Conservation (phyloP, 2,888 invertebrate genomes). For the Dendrolimus pini region DNA sequence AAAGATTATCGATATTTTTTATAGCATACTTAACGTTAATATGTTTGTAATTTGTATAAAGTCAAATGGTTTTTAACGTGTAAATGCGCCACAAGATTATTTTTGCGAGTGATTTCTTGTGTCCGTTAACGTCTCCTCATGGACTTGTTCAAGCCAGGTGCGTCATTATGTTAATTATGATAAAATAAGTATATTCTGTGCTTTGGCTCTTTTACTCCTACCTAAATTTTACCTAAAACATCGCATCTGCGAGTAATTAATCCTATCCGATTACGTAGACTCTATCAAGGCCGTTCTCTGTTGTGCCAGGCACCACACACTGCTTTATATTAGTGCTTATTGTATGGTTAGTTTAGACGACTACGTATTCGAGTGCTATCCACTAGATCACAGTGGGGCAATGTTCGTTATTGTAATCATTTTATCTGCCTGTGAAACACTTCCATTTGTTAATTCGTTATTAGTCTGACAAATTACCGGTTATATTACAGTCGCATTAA, state of each 20-base stretch:
- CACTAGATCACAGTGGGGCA: slow-evolving; percentile 50
- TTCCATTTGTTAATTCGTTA: no score
- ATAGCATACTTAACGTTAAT: no score
- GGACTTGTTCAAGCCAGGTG: slow-evolving; percentile 53
- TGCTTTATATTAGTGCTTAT: slow-evolving; percentile 18
- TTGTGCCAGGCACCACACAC: slow-evolving; percentile 59
- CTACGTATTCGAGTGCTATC: slow-evolving; percentile 25
- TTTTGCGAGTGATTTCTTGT: neutral
- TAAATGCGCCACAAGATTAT: no score
- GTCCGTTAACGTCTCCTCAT: slow-evolving; percentile 16
- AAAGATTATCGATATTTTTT: no score
- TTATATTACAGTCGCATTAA: no score
- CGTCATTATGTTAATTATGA: slow-evolving; percentile 7
- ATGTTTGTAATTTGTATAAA: no score
- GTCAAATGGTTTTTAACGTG: no score
- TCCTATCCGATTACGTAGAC: slow-evolving; percentile 43
- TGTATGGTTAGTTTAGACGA: slow-evolving; percentile 4
- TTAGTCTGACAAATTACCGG: no score
- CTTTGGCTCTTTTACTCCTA: no score
- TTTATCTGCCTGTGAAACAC: neutral
- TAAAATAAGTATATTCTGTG: neutral
- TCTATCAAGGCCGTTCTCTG: slow-evolving; percentile 61
- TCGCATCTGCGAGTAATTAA: slow-evolving; percentile 16
- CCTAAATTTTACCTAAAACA: neutral
- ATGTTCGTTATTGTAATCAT: slow-evolving; percentile 41